Evolutionary conservation across 2,888 invertebrate genomes (phyloP).

Genomic region (Prosopocoilus inquinatus): DNA sequence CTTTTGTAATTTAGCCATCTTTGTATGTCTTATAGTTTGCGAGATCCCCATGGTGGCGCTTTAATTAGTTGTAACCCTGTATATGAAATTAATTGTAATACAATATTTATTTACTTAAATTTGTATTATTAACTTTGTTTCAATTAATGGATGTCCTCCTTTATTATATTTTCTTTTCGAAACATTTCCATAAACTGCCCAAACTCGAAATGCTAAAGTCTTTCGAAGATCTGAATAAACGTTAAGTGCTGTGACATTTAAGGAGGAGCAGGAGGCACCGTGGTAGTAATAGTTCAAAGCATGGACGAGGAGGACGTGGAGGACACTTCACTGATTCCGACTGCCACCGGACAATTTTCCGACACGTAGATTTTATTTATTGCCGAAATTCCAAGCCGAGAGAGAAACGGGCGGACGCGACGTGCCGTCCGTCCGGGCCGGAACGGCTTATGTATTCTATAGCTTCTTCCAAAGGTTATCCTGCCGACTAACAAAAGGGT

Average conservation of each 20-base stretch:
- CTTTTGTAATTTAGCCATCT: too few relatives aligned
- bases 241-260: slow-evolving; percentile 38
- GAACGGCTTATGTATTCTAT: slow-evolving; percentile 29
- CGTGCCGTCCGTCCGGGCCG: slow-evolving; percentile 15
- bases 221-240: slow-evolving; percentile 28
- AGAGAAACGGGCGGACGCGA: slow-evolving; percentile 9
- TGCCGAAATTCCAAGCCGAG: neutral
- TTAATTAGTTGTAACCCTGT: too few relatives aligned
- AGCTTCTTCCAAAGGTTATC: slow-evolving; percentile 42
- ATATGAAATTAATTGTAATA: too few relatives aligned
- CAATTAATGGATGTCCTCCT: too few relatives aligned
- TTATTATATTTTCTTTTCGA: too few relatives aligned
- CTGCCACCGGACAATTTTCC: slow-evolving; percentile 1
- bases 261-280: slow-evolving; percentile 30
- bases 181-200: slow-evolving; percentile 1
- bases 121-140: too few relatives aligned
- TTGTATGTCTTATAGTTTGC: too few relatives aligned
- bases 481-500: slow-evolving; percentile 43
- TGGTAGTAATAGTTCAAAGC: slow-evolving; percentile 23
- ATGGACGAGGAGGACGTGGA: slow-evolving; percentile 4
- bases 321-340: slow-evolving; percentile 27
- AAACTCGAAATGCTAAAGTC: slow-evolving; percentile 29
- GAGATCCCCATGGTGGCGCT: too few relatives aligned
- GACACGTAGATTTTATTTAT: neutral
- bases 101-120: too few relatives aligned